These are phyloP conservation scores for Pogoniulus pusillus DNA, from an alignment of 2,797 vertebrate genomes.

Conservation along the genomic window DNA sequence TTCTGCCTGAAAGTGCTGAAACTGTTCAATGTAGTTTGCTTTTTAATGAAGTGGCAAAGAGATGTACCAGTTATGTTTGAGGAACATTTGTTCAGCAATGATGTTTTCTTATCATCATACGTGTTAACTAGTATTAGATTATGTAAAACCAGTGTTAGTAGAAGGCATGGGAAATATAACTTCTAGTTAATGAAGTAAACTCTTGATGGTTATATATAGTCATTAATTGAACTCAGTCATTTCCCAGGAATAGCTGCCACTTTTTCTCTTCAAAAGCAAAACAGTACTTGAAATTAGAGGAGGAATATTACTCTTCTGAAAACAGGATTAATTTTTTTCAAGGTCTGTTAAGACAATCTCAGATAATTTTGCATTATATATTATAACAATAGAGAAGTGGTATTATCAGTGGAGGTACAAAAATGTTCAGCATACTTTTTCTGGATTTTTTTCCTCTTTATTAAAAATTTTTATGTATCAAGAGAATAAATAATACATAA, in stretches of 20 bases:
- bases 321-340: background rate
- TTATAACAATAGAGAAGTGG: background rate
- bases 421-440: background rate
- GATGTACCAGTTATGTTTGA: conserved; percentile 77
- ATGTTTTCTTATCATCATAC: conserved; percentile 70
- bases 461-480: background rate
- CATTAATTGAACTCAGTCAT: conserved; percentile 14
- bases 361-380: background rate
- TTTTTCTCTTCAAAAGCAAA: background rate
- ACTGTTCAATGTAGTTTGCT: conserved; percentile 81
- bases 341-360: background rate
- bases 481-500: conserved; percentile 34
- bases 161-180: conserved; percentile 68
- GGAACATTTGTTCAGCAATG: conserved; percentile 60
- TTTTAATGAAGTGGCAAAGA: conserved; percentile 78
- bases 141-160: conserved; percentile 73
- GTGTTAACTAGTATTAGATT: conserved; percentile 69
- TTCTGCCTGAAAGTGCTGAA: conserved; percentile 77
- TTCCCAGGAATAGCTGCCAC: background rate
- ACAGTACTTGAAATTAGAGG: background rate
- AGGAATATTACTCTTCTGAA: background rate
- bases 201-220: conserved; percentile 22
- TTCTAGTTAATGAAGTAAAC: conserved; percentile 70
- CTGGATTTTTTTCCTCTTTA: background rate
- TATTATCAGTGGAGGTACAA: background rate